Evolutionary conservation across 2,797 vertebrate genomes (phyloP).

Genomic region (Distichodus sexfasciatus): DNA sequence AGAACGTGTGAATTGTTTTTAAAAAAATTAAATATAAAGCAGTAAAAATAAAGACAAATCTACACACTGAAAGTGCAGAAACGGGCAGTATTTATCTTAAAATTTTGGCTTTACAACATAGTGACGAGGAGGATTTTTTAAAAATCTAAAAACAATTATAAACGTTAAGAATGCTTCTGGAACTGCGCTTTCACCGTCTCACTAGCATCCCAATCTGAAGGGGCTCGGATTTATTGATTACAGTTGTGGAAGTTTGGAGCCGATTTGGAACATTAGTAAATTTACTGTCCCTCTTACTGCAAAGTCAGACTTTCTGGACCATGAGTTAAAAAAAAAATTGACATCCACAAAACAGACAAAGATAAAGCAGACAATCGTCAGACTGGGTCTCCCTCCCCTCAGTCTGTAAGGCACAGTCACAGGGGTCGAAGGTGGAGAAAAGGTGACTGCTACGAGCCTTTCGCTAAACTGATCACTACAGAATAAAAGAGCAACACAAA

Average conservation of each 20-base stretch:
- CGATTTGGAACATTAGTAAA: constrained; percentile 25
- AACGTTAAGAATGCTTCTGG: constrained; percentile 5
- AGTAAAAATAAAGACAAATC: constrained; percentile 33
- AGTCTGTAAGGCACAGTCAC: constrained; percentile 53
- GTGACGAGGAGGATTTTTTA: too few relatives aligned
- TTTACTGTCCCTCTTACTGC: constrained; percentile 7
- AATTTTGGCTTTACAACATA: constrained; percentile 19
- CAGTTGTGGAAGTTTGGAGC: constrained; percentile 15
- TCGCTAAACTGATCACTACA: constrained; percentile 28
- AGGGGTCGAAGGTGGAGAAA: constrained; percentile 37
- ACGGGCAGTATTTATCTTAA: constrained; percentile 32
- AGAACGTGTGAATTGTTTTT: constrained; percentile 11
- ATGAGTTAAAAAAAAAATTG: constrained; percentile 18
- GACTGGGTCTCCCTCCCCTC: constrained; percentile 29
- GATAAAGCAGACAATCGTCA: constrained; percentile 17
- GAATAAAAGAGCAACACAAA: constrained; percentile 12
- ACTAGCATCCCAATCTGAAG: background rate
- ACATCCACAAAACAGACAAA: constrained; percentile 32
- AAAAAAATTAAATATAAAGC: constrained; percentile 48
- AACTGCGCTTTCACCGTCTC: background rate
- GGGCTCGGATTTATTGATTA: background rate
- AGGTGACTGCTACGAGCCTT: constrained; percentile 51
- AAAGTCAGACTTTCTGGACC: constrained; percentile 35
- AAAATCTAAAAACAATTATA: constrained; percentile 19
- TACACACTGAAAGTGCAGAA: constrained; percentile 10